Evolutionary conservation across 2,113 vertebrate genomes (phyloP).

Genomic region (Zootoca vivipara): DNA sequence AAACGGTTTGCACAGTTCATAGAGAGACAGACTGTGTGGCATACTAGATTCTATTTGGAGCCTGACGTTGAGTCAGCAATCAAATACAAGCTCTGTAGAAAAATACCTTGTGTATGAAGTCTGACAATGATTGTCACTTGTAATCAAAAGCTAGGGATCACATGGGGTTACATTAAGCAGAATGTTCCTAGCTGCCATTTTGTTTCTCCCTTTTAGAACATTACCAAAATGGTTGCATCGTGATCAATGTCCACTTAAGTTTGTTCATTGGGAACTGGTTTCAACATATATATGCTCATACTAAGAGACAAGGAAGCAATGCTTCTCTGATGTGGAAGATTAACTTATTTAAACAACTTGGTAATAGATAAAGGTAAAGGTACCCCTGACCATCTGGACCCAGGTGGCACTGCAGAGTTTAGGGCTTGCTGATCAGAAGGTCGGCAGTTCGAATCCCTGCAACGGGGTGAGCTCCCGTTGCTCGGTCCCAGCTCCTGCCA

Average conservation of each 20-base stretch:
- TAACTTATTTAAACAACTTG: conserved; percentile 1
- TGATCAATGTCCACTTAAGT: conserved; percentile 29
- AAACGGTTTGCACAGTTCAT: conserved; percentile 46
- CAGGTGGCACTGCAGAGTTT: too few species aligned
- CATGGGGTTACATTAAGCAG: conserved; percentile 56
- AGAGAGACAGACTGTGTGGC: conserved; percentile 40
- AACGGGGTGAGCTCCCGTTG: too few species aligned
- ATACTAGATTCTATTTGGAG: conserved; percentile 62
- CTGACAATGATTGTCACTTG: conserved; percentile 61
- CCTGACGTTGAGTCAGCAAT: conserved; percentile 67
- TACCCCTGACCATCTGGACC: too few species aligned
- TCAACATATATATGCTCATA: background rate
- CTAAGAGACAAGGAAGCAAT: background rate
- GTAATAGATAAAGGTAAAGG: too few species aligned
- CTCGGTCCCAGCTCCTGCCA: too few species aligned
- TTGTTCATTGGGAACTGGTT: background rate
- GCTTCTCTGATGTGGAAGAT: background rate
- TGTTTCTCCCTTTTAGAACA: conserved; percentile 42
- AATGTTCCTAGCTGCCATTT: conserved; percentile 63
- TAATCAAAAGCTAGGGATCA: conserved; percentile 51
- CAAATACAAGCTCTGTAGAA: conserved; percentile 58
- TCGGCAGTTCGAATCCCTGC: too few species aligned
- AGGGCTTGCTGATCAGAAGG: too few species aligned
- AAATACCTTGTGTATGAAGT: conserved; percentile 45
- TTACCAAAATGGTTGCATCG: conserved; percentile 56